phyloP scores from a whole-genome alignment of 2,888 invertebrate species.

The Trissoscelio sp. region DNA sequence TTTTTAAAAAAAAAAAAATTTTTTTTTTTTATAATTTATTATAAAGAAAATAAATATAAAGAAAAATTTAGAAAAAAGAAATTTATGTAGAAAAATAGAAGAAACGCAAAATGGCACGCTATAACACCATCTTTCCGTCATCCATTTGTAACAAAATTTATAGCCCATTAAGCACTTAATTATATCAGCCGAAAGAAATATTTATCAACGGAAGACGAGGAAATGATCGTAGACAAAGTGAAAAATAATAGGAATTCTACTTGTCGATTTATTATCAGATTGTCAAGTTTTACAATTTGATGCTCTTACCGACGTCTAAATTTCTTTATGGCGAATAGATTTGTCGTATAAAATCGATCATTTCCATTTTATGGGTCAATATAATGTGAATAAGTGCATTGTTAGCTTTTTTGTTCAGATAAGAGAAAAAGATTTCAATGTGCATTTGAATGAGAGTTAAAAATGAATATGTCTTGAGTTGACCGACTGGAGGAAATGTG shows the following conservation, averaged over 20 bases:
- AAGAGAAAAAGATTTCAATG: conserved; percentile 9
- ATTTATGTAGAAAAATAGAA: conserved; percentile 19
- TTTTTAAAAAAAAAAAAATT: too few species aligned
- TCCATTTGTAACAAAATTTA: neutral
- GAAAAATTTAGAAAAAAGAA: too few species aligned
- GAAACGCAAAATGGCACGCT: neutral
- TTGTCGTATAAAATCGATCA: conserved; percentile 24
- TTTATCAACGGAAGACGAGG: neutral
- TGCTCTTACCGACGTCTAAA: neutral
- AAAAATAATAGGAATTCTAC: neutral
- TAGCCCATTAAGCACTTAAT: neutral
- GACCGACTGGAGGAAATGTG: neutral
- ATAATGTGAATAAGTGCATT: conserved; percentile 21
- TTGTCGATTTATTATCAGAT: neutral
- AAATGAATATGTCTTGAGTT: neutral
- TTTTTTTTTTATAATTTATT: too few species aligned
- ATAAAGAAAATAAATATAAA: too few species aligned
- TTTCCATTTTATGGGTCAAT: conserved; percentile 19
- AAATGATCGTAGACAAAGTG: neutral
- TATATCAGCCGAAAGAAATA: neutral
- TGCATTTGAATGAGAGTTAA: neutral
- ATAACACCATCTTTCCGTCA: neutral
- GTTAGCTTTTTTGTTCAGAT: conserved; percentile 6
- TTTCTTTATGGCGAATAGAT: conserved; percentile 6
- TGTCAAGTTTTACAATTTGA: neutral